A percentile compares a stretch with the other conserved stretches of the same genome.
These are phyloP conservation scores for Tachuris rubrigastra DNA, from an alignment of 2,113 vertebrate genomes.

Conservation along the genomic window DNA sequence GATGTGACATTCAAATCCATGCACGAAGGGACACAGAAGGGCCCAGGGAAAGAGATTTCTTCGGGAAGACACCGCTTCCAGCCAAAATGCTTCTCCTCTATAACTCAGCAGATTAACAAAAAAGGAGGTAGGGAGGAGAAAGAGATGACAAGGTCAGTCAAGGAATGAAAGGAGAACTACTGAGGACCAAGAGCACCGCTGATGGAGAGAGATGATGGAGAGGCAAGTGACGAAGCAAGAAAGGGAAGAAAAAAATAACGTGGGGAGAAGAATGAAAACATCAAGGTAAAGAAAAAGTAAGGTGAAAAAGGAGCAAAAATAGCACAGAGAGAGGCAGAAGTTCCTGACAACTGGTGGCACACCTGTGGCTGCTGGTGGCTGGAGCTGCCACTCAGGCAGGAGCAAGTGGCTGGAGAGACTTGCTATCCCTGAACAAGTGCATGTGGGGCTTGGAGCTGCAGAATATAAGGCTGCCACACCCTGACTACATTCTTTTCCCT, in stretches of 20 bases:
- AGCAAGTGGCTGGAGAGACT: rapidly evolving
- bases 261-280: background rate
- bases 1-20: background rate
- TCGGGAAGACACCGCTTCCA: background rate
- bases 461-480: background rate
- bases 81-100: background rate
- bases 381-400: background rate
- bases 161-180: background rate
- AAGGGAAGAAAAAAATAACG: background rate
- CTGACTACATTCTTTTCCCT: background rate
- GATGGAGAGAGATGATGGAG: rapidly evolving
- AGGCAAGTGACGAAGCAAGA: background rate
- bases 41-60: background rate
- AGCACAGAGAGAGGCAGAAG: background rate
- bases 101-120: background rate
- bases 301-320: background rate
- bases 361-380: background rate
- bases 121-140: background rate
- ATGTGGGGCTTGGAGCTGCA: rapidly evolving
- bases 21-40: background rate
- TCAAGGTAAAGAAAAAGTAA: background rate
- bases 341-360: background rate
- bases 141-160: background rate
- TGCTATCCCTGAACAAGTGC: rapidly evolving
- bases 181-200: background rate